Conservation (phyloP, 1,140 invertebrate genomes). For the Carposina sasakii region DNA sequence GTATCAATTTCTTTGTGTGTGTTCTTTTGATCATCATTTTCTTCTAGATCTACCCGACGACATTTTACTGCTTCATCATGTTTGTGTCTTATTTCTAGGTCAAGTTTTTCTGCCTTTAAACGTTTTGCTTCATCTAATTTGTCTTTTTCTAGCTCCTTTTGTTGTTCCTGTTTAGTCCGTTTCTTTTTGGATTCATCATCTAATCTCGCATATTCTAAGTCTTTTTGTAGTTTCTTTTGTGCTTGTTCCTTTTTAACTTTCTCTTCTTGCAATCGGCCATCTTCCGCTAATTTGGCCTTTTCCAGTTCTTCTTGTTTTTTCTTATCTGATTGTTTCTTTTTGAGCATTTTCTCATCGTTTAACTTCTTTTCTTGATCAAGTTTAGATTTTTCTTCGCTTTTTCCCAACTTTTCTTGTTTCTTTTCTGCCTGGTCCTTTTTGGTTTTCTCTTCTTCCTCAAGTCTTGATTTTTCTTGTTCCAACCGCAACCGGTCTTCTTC, state of each 20-base stretch:
- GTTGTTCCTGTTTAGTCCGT: background rate
- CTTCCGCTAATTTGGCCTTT: slow-evolving; percentile 17
- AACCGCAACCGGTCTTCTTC: no score
- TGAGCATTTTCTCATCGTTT: slow-evolving; percentile 21
- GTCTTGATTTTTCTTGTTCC: no score
- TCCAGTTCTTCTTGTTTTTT: slow-evolving; percentile 22
- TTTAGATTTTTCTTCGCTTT: slow-evolving; percentile 19
- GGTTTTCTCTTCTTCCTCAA: no score
- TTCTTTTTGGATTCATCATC: background rate
- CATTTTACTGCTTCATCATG: no score
- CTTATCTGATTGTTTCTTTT: slow-evolving; percentile 14
- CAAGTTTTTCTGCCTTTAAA: no score
- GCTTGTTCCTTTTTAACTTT: slow-evolving; percentile 18
- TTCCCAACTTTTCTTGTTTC: slow-evolving; percentile 19
- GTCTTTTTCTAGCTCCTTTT: background rate
- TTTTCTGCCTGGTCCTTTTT: slow-evolving; percentile 22
- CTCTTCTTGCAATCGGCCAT: slow-evolving; percentile 30
- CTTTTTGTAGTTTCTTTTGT: slow-evolving; percentile 9
- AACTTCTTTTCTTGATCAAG: slow-evolving; percentile 23
- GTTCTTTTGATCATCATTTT: no score
- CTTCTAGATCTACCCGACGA: no score
- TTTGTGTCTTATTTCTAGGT: no score
- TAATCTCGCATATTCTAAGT: background rate
- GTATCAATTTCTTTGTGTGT: no score
- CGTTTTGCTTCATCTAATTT: no score